phyloP scores from a whole-genome alignment of 30 jellyfish, hydroid and myxozoan genomes.

The Aurelia sp. region DNA sequence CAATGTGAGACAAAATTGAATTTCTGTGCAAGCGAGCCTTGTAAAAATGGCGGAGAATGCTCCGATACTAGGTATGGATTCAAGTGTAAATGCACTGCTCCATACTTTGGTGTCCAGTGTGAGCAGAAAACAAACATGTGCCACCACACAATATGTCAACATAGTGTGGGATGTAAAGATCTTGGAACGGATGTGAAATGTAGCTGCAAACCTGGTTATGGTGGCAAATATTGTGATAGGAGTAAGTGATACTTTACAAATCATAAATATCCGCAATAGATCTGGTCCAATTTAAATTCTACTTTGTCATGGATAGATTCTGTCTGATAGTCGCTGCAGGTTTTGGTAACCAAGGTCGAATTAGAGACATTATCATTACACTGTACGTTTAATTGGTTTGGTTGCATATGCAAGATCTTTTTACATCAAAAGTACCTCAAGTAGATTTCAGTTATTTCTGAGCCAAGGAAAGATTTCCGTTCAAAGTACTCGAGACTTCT shows the following conservation, averaged over 20 bases:
- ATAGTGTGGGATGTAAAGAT: conserved; percentile 87
- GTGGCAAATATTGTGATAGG: conserved; percentile 90
- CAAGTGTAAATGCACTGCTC: conserved; percentile 81
- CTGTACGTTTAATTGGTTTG: no score
- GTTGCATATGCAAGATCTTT: no score
- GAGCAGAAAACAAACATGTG: conserved; percentile 88
- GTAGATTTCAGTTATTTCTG: no score
- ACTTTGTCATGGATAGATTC: no score
- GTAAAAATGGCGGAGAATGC: conserved; percentile 85
- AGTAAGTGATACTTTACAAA: conserved; percentile 47
- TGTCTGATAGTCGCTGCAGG: no score
- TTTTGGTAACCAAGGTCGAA: no score
- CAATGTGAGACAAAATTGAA: conserved; percentile 76
- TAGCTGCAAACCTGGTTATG: conserved; percentile 89
- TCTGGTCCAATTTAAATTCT: no score
- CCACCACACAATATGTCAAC: conserved; percentile 79
- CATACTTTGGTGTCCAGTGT: conserved; percentile 79
- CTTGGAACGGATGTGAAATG: conserved; percentile 83
- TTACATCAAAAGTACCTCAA: no score
- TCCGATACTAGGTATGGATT: conserved; percentile 71
- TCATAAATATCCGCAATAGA: background rate
- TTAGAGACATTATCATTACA: no score
- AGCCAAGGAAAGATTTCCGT: no score
- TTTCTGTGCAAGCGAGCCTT: conserved; percentile 87
- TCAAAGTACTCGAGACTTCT: no score